A percentile compares a stretch with the other conserved stretches of the same genome.
Evolutionary conservation across 2,113 vertebrate species (phyloP).

Genomic region (Dendrocopos noguchii): DNA sequence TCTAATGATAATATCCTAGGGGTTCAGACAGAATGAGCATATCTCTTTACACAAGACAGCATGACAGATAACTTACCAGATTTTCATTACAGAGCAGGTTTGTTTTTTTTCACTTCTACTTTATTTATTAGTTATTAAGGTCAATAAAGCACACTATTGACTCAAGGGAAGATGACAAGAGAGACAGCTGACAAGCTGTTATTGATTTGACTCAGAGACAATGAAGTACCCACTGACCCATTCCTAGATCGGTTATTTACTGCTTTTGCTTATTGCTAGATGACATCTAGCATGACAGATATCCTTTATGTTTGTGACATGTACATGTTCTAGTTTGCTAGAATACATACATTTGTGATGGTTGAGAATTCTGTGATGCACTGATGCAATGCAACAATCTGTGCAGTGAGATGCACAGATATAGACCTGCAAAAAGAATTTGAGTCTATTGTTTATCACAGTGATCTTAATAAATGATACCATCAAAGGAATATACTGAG

Average conservation of each 20-base stretch:
- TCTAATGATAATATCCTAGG: background rate
- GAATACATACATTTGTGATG: background rate
- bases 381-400: background rate
- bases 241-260: background rate
- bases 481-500: background rate
- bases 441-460: background rate
- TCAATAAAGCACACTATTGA: conserved; percentile 6
- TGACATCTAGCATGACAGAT: background rate
- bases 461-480: background rate
- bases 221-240: conserved; percentile 8
- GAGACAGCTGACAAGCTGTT: conserved; percentile 16
- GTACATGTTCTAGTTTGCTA: background rate
- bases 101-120: background rate
- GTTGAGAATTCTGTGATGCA: background rate
- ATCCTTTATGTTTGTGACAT: background rate
- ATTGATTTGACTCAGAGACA: conserved; percentile 42
- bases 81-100: conserved; percentile 16
- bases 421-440: background rate
- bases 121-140: conserved; percentile 49
- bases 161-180: background rate
- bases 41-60: background rate
- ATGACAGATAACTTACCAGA: background rate
- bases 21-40: background rate
- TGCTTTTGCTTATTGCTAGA: background rate
- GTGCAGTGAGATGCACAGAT: background rate